Evolutionary conservation across 23 tunicate genomes (phyloP), one percentile per base, ranked within the genome.

Genomic region (Phallusia fumigata): DNA sequence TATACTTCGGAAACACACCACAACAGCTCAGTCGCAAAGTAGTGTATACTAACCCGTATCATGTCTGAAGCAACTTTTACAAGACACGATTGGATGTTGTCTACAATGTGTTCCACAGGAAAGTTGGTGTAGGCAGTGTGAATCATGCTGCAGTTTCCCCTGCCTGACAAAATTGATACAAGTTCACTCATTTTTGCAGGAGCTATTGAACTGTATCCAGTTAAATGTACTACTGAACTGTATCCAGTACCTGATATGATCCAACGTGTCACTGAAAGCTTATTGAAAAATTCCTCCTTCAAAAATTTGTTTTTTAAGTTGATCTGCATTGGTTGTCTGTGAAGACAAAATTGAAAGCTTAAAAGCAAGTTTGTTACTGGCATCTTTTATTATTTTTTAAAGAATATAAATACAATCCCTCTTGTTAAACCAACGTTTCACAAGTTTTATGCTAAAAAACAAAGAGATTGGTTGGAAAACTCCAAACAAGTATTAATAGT

Each of bases 61-160:
- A 83, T 24, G 40, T 47, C 28, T 3, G 52, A 33, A n/a, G 80
- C 82, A 77, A 84, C 51, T 12, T 65, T 69, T 33, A 5, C 32
- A 6, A 84, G 28, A 32, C 76, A 35, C 2, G 80, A 35, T 76
- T 84, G 76, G 18, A 84, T 32, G 51, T 84, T 84, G 52, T 84
- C 83, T 11, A 24, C 53, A 26, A 84, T 84, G 30, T 84, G 77
- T 18, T 40, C 58, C 49, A 35, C 52, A 21, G 88, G 32, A 6
- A 53, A 77, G 21, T 35, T 53, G 0, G 76, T 24, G 21, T 28
- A 77, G 0, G 82, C 88, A 65, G 52, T 36, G 36, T 35, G 82
- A 0, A 84, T n/a, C 53, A 53, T 77, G 21, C 88, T 77, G 53
- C 58, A 74, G 76, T 84, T 76, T 31, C 88, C 88, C 53, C 52